Percentiles rank a stretch among this genome's conserved stretches.
phyloP scores from a whole-genome alignment of 2,797 vertebrate species.

The Cynodonichthys magdalenae region DNA sequence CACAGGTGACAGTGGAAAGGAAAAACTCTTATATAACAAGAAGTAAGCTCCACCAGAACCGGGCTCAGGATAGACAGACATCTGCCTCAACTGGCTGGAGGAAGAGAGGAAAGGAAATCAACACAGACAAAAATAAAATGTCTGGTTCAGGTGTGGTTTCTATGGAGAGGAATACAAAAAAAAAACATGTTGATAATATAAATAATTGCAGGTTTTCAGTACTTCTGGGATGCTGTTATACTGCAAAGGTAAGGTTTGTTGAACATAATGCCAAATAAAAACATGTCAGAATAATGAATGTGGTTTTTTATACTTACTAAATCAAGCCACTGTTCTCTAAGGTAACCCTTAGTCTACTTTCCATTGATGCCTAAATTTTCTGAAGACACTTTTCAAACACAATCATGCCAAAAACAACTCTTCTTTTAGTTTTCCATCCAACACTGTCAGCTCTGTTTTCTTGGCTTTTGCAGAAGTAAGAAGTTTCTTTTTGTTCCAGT shows the following conservation, averaged over 20 bases:
- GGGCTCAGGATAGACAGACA: too few species aligned
- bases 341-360: constrained; percentile 15
- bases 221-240: neutral
- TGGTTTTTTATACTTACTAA: constrained; percentile 3
- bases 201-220: too few species aligned
- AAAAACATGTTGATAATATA: too few species aligned
- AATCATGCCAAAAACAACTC: constrained; percentile 52
- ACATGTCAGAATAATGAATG: constrained; percentile 6
- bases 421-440: constrained; percentile 20
- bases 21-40: too few species aligned
- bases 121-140: too few species aligned
- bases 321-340: neutral
- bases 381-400: constrained; percentile 41
- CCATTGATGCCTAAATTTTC: constrained; percentile 38
- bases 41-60: too few species aligned
- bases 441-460: neutral
- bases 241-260: neutral
- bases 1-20: too few species aligned
- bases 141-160: too few species aligned
- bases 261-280: neutral
- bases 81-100: too few species aligned
- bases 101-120: too few species aligned
- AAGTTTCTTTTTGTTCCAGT: constrained; percentile 4
- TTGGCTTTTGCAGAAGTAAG: constrained; percentile 6
- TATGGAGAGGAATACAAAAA: too few species aligned